Percentiles rank a stretch among this genome's conserved stretches.
These are phyloP conservation scores for Mungos mungo DNA, from an alignment of 2,113 vertebrate species.

Conservation along the genomic window DNA sequence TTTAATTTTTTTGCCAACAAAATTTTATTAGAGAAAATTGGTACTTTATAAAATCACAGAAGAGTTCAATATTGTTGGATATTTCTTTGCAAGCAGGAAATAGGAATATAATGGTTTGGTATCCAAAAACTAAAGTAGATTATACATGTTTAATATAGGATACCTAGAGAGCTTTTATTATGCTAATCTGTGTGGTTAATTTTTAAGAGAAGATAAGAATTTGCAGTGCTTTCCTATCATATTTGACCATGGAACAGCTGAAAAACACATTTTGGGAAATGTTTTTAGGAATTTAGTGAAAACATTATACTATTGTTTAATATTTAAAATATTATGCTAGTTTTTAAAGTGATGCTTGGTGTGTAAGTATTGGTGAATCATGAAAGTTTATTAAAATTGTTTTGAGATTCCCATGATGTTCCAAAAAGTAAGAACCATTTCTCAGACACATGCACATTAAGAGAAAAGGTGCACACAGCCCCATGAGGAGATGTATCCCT, in stretches of 20 bases:
- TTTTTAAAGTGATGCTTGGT: slow-evolving; percentile 8
- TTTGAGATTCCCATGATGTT: background rate
- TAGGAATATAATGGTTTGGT: background rate
- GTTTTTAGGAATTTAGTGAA: slow-evolving; percentile 2
- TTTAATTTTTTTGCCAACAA: background rate
- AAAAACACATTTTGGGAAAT: slow-evolving; percentile 30
- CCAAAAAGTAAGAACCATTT: background rate
- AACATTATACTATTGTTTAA: background rate
- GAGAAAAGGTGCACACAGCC: background rate
- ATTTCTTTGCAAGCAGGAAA: background rate
- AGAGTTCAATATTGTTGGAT: background rate
- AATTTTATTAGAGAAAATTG: background rate
- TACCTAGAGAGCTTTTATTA: background rate
- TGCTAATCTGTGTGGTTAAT: background rate
- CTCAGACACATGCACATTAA: background rate
- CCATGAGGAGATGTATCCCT: background rate
- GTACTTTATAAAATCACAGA: background rate
- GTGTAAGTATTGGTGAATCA: background rate
- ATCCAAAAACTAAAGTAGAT: slow-evolving; percentile 10
- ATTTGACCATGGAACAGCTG: background rate
- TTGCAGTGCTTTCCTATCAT: slow-evolving; percentile 15
- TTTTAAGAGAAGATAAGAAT: slow-evolving; percentile 6
- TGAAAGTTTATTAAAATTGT: background rate
- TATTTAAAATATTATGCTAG: background rate
- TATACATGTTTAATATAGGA: background rate